phyloP scores from a whole-genome alignment of 1,140 invertebrate genomes.

The Onthophagus taurus region DNA sequence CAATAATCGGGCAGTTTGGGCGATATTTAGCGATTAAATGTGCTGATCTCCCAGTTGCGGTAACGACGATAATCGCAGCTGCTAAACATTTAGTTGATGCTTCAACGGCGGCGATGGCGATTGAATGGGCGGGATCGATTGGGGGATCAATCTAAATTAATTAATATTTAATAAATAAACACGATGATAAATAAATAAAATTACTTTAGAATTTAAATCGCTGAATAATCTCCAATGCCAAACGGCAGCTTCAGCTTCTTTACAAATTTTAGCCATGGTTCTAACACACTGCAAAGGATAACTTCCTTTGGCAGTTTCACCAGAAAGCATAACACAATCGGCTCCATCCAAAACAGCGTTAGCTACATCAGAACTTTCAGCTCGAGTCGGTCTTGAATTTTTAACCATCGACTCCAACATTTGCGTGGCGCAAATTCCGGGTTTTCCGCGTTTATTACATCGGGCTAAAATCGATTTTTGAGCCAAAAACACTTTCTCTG shows the following conservation, averaged over 20 bases:
- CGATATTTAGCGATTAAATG: slow-evolving; percentile 12
- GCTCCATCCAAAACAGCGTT: slow-evolving; percentile 64
- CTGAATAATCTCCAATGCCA: slow-evolving; percentile 57
- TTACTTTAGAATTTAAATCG: slow-evolving; percentile 40
- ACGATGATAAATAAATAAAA: not conserved
- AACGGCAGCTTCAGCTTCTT: slow-evolving; percentile 63
- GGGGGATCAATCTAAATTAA: slow-evolving; percentile 5
- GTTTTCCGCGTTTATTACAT: slow-evolving; percentile 26
- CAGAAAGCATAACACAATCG: slow-evolving; percentile 59
- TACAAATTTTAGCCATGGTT: slow-evolving; percentile 55
- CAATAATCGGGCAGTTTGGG: slow-evolving; percentile 13
- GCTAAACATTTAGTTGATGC: not conserved
- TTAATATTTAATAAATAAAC: no score
- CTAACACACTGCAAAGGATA: slow-evolving; percentile 41
- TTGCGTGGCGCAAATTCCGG: slow-evolving; percentile 5
- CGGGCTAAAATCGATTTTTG: slow-evolving; percentile 59
- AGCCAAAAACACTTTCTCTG: slow-evolving; percentile 62
- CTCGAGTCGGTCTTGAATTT: slow-evolving; percentile 51
- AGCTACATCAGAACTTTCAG: slow-evolving; percentile 58
- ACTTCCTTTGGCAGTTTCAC: slow-evolving; percentile 54
- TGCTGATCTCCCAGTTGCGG: slow-evolving; percentile 12
- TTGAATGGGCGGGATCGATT: slow-evolving; percentile 2
- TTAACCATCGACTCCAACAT: slow-evolving; percentile 8
- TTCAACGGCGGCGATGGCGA: slow-evolving; percentile 10
- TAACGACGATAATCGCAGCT: slow-evolving; percentile 11